A percentile compares a stretch with the other conserved stretches of the same genome.
phyloP scores from a whole-genome alignment of 2,888 invertebrate genomes.

The Acronicta aceris region DNA sequence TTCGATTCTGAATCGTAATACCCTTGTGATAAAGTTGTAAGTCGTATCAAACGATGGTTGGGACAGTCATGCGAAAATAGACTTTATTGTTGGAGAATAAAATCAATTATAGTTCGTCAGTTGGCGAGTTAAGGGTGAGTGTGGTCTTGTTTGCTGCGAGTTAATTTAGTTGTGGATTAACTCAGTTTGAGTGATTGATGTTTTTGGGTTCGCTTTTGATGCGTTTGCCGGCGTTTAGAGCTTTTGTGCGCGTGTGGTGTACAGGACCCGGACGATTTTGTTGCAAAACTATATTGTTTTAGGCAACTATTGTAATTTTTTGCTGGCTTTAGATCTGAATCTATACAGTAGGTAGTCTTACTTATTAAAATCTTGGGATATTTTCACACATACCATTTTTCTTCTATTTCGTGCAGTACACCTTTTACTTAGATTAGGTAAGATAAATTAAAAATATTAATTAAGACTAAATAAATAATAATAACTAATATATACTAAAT shows the following conservation, averaged over 20 bases:
- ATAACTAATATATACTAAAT: no score
- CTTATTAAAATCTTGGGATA: not conserved
- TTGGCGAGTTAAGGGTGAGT: slow-evolving; percentile 70
- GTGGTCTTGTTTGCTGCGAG: slow-evolving; percentile 76
- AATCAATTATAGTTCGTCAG: slow-evolving; percentile 62
- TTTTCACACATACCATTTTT: no score
- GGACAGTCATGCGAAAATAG: slow-evolving; percentile 50
- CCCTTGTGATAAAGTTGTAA: slow-evolving; percentile 55
- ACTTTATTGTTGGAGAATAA: slow-evolving; percentile 56
- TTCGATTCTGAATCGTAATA: slow-evolving; percentile 68
- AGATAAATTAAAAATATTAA: no score
- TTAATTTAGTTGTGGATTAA: slow-evolving; percentile 88
- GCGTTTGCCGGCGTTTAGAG: slow-evolving; percentile 65
- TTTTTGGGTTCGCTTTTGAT: slow-evolving; percentile 76
- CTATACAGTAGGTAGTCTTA: not conserved
- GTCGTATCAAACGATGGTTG: slow-evolving; percentile 35
- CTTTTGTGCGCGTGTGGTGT: slow-evolving; percentile 54
- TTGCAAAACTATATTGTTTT: slow-evolving; percentile 13
- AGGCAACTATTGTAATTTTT: slow-evolving; percentile 12
- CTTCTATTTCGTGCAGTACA: no score
- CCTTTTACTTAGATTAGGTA: no score
- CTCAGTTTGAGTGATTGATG: slow-evolving; percentile 86
- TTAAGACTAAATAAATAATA: no score
- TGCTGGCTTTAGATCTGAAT: not conserved
- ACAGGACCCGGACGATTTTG: slow-evolving; percentile 37